Evolutionary conservation across 2,113 vertebrate genomes (phyloP), one percentile per base, ranked within the genome.

Genomic region (Arothron firmamentum): DNA sequence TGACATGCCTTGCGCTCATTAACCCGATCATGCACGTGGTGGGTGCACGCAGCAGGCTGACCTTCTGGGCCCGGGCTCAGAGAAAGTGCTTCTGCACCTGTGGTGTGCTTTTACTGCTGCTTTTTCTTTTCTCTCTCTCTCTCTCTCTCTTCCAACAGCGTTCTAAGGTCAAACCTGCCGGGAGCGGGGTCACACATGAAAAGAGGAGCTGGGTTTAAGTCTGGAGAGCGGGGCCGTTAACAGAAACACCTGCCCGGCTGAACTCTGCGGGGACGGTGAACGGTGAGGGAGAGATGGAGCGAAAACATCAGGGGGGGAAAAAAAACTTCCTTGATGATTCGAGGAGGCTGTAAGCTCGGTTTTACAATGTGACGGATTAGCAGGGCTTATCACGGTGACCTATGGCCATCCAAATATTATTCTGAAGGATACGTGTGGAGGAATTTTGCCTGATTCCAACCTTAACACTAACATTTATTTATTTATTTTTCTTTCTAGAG

Each of bases 71-170:
- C 79, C 70, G 65, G 58, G 74, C 53, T 69, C 59, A 66, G 67
- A 54, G 62, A 80, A 82, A 81, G 72, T 67, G 53, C 72, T 84
- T 79, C 65, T 75, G 84, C 85, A 90, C 89, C 84, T 89, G 85
- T 88, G 77, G 50, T 77, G 58, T 55, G 74, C 65, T 72, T 80
- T 71, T 56, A 61, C 67, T 67, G 69, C 77, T 70, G 67, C 65
- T 77, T 62, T 70, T 23, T 23, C 3, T 23, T 23, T 23, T 23
- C 3, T 23, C 3, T 23, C 3, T 23, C 3, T 23, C 3, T 23
- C 3, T 23, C 25, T 25, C 4, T 52, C 52, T 53, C 71, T 43
- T 64, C 53, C 55, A 60, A 63, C 61, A 54, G 64, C 55, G 45
- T 7, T 16, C 14, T 13, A 73, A 66, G 82, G 78, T 80, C 75